Conservation (phyloP, 2,113 vertebrate species). For the Manacus vitellinus region DNA sequence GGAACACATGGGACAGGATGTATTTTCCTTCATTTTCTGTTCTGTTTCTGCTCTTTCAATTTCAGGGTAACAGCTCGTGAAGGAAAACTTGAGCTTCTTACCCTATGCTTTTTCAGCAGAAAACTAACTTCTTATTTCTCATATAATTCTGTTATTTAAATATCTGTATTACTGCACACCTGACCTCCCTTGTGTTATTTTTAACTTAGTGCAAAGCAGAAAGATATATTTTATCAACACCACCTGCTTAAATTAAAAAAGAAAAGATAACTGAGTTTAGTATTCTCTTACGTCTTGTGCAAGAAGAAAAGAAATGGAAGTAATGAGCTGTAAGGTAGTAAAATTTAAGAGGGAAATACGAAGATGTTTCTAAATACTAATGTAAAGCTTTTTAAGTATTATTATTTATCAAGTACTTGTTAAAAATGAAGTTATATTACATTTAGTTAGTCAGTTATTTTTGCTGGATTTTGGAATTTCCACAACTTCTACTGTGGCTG, state of each 20-base stretch:
- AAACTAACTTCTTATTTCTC: background rate
- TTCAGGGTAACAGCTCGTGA: background rate
- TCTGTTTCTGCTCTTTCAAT: background rate
- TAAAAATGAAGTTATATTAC: background rate
- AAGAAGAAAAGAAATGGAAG: background rate
- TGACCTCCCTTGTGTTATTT: constrained; percentile 28
- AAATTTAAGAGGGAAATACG: background rate
- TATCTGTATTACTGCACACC: background rate
- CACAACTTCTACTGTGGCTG: background rate
- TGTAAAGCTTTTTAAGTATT: background rate
- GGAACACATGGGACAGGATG: background rate
- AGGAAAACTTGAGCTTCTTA: background rate
- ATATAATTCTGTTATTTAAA: constrained; percentile 20
- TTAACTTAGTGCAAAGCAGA: constrained; percentile 29
- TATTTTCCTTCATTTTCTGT: background rate
- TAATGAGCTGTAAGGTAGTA: background rate
- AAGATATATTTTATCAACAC: background rate
- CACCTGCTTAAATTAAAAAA: background rate
- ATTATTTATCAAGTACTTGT: background rate
- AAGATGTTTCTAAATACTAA: background rate
- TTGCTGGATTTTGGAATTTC: background rate
- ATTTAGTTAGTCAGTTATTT: background rate
- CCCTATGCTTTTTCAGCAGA: constrained; percentile 13
- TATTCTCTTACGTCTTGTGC: background rate
- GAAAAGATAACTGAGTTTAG: background rate